These are phyloP conservation scores for Phasianus colchicus DNA, from an alignment of 2,113 vertebrate species.

Conservation along the genomic window DNA sequence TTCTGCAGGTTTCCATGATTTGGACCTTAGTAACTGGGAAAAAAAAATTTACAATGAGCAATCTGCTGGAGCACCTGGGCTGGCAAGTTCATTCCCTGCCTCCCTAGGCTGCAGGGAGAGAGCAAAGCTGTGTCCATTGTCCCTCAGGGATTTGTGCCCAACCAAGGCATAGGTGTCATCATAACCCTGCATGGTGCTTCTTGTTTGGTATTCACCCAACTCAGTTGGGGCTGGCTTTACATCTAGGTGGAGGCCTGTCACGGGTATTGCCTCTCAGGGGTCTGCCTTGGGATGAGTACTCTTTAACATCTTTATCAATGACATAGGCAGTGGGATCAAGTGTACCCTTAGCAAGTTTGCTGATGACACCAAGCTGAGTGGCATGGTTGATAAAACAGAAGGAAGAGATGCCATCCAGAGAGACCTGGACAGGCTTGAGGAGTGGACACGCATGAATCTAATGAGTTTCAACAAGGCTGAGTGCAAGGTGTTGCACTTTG, in stretches of 20 bases:
- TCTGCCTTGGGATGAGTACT: not conserved
- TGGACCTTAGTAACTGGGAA: not conserved
- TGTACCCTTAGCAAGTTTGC: not conserved
- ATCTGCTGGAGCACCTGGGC: rapidly evolving
- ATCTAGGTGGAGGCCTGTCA: no score
- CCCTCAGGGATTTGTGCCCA: not conserved
- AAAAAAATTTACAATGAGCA: rapidly evolving
- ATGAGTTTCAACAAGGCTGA: not conserved
- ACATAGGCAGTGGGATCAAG: not conserved
- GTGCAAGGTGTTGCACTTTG: no score
- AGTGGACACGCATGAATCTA: no score
- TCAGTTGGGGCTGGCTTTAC: not conserved
- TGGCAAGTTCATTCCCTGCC: not conserved
- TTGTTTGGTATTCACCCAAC: not conserved
- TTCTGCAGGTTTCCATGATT: not conserved
- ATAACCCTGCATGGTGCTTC: not conserved
- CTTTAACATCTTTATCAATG: not conserved
- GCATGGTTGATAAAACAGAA: not conserved
- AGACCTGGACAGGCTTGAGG: not conserved
- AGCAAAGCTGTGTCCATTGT: not conserved
- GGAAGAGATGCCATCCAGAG: not conserved
- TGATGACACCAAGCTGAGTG: not conserved
- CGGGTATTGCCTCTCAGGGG: no score
- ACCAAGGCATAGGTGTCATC: not conserved
- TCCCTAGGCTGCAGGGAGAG: not conserved